phyloP scores from a whole-genome alignment of 1,140 invertebrate species.

The Drosophila fuyamai region DNA sequence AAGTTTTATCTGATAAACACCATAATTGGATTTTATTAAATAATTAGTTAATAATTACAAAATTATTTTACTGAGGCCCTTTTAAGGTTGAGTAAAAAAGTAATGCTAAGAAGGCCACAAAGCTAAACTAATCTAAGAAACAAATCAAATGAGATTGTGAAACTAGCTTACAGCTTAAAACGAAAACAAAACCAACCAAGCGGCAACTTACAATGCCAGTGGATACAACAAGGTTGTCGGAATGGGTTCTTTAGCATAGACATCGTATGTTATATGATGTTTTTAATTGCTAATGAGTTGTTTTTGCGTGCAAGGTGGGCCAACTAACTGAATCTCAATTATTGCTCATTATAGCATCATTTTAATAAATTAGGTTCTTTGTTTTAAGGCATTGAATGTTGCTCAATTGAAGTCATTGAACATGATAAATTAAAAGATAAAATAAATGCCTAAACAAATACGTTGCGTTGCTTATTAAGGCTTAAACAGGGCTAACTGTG shows the following conservation, averaged over 20 bases:
- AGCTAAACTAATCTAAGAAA: slow-evolving; percentile 1
- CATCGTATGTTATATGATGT: not conserved
- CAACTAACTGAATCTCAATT: slow-evolving; percentile 7
- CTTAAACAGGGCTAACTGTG: too few species aligned
- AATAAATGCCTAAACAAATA: too few species aligned
- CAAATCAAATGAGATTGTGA: slow-evolving; percentile 24
- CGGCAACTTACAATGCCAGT: slow-evolving; percentile 41
- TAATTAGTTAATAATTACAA: too few species aligned
- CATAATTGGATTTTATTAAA: too few species aligned
- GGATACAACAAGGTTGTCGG: slow-evolving; percentile 14
- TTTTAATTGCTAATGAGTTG: slow-evolving; percentile 3
- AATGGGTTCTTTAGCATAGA: slow-evolving; percentile 1
- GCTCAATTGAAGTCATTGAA: too few species aligned
- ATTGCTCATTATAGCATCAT: slow-evolving; percentile 9
- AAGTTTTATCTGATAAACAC: too few species aligned
- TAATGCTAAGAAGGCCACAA: not conserved
- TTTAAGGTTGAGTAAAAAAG: not conserved
- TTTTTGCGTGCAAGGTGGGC: not conserved
- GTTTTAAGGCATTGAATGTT: not conserved
- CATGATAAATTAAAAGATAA: too few species aligned
- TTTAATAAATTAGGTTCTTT: not conserved
- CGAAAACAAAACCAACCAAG: slow-evolving; percentile 30
- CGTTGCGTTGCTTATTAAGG: too few species aligned
- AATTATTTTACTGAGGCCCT: not conserved
- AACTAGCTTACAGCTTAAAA: slow-evolving; percentile 27